Conservation (phyloP, 2,797 vertebrate species). For the Myotis daubentonii region DNA sequence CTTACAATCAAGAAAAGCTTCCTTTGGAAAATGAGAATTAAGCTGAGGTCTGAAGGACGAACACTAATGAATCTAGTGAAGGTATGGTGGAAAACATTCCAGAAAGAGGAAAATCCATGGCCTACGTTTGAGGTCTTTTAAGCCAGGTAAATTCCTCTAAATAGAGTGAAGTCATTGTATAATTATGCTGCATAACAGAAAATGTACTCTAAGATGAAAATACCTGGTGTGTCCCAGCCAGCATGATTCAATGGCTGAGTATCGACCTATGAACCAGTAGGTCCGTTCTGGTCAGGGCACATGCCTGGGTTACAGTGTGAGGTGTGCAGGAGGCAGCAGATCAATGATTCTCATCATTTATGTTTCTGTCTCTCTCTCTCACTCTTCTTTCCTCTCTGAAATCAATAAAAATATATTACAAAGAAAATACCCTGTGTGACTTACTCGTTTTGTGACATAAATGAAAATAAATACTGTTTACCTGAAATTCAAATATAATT, state of each 20-base stretch:
- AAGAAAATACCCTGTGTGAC: neutral
- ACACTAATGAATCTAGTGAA: neutral
- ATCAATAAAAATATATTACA: neutral
- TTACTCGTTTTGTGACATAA: neutral
- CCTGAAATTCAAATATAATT: slow-evolving; percentile 11
- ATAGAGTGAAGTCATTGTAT: neutral
- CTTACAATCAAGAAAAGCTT: neutral
- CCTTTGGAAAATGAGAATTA: neutral
- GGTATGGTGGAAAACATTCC: neutral
- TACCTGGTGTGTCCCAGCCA: neutral
- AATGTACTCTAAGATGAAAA: neutral
- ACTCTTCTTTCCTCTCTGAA: too few relatives aligned
- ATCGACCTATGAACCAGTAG: too few relatives aligned
- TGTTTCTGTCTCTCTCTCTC: too few relatives aligned
- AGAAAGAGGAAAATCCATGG: neutral
- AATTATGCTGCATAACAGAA: neutral
- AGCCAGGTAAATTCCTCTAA: neutral
- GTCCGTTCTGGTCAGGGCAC: too few relatives aligned
- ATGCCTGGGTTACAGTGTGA: too few relatives aligned
- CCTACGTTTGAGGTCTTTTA: neutral
- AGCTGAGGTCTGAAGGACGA: neutral
- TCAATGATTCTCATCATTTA: too few relatives aligned
- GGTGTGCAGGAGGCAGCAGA: too few relatives aligned
- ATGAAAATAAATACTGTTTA: neutral
- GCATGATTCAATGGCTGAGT: too few relatives aligned